Evolutionary conservation across 2,113 vertebrate species (phyloP).

Genomic region (Athene noctua): DNA sequence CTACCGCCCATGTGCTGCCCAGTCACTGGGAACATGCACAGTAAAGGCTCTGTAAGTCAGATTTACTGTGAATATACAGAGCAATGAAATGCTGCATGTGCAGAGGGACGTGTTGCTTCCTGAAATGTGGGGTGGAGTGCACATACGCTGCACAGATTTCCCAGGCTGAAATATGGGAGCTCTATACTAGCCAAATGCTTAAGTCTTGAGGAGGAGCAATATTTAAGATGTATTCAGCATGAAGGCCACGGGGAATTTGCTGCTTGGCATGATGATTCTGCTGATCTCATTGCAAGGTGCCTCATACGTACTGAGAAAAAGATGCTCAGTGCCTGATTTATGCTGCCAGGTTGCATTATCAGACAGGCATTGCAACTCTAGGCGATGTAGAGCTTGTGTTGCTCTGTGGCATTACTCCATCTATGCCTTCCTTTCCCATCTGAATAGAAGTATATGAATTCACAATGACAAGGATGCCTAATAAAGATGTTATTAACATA

Average conservation of each 20-base stretch:
- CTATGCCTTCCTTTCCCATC: not conserved
- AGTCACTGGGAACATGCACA: not conserved
- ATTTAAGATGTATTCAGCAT: not conserved
- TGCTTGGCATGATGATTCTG: not conserved
- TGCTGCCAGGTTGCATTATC: not conserved
- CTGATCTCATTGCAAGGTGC: not conserved
- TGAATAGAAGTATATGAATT: not conserved
- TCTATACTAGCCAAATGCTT: not conserved
- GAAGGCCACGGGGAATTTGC: not conserved
- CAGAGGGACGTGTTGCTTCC: constrained; percentile 52
- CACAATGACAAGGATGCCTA: not conserved
- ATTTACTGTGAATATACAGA: constrained; percentile 32
- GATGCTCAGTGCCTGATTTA: not conserved
- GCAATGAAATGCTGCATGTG: constrained; percentile 50
- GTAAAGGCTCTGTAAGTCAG: constrained; percentile 14
- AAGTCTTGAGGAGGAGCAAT: not conserved
- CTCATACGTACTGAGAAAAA: not conserved
- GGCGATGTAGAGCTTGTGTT: not conserved
- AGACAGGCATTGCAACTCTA: not conserved
- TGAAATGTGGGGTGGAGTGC: not conserved
- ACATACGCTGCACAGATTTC: constrained; percentile 64
- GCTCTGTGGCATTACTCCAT: not conserved
- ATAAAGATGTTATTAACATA: not conserved
- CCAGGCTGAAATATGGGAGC: not conserved
- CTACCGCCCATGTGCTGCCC: constrained; percentile 54